Base-by-base conservation (phyloP, 2,797 vertebrate species). In the Sebastes paucispinis region DNA sequence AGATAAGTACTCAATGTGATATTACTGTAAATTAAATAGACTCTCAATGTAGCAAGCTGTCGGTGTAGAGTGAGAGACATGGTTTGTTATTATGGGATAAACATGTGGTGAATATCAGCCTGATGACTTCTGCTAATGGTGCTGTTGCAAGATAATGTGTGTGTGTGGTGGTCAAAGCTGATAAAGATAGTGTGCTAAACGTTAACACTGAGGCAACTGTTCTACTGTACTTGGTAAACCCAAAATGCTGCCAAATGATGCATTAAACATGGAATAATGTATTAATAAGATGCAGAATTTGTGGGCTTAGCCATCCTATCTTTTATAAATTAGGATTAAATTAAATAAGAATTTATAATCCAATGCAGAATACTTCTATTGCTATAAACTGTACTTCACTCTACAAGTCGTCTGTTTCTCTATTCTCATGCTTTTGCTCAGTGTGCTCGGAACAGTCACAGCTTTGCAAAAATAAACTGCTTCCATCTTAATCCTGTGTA, bases 101-200 rank as follows among this genome's bases (percentile, higher is more conserved):
- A 69, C 59, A 69, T 55, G 9, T 65, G 34, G 8, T 27, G 25
- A 50, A 54, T 65, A 32, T 78, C 73, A 31, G 55, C 22, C 5
- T 62, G 43, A 62, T 5, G 2, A 34, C 39, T 52, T 66, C 43
- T 8, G 14, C 31, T 43, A 3, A 54, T 67, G n/a, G 55, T 85
- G 73, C 36, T 55, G 74, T 14, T 32, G 39, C 0, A 16, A 85
- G 91, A 93, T 93, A 89, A 79, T 52, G 63, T 24, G 63, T 24
- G 64, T 24, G 57, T 36, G 5, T 22, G 14, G 59, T 79, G 86
- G 62, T 29, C 47, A 47, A 29, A 29, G 25, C 58, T 87, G 89
- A 92, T 92, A 89, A 90, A 66, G 4, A 13, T 5, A 3, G 59
- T 7, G 20, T 1, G 3, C 34, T 24, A 16, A 47, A 31, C 3